Percentiles rank a stretch among this genome's conserved stretches.
phyloP scores from a whole-genome alignment of 2,797 vertebrate species.

The Eleutherodactylus coqui region DNA sequence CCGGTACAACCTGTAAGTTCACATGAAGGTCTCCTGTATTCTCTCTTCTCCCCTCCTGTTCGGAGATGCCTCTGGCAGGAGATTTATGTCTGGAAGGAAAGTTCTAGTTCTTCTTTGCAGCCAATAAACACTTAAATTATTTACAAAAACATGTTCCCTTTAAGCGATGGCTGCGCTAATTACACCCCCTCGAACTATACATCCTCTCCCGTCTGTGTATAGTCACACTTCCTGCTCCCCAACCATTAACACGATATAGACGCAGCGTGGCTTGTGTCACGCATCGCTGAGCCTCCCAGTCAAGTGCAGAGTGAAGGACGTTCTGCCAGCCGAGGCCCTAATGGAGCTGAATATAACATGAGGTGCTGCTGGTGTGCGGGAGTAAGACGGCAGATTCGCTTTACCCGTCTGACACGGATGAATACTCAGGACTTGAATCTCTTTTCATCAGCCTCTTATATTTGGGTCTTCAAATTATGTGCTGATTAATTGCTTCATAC shows the following conservation, averaged over 20 bases:
- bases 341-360: constrained; percentile 57
- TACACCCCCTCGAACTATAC: neutral
- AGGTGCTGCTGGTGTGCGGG: constrained; percentile 10
- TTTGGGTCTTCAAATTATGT: neutral
- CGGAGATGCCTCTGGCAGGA: neutral
- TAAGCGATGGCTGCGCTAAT: neutral
- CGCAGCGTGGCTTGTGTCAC: constrained; percentile 14
- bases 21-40: neutral
- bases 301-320: constrained; percentile 37
- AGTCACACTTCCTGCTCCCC: constrained; percentile 24
- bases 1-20: neutral
- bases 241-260: constrained; percentile 13
- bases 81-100: constrained; percentile 3
- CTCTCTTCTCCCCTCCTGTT: neutral
- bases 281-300: constrained; percentile 31
- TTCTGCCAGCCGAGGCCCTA: neutral
- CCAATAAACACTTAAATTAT: constrained; percentile 16
- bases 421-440: neutral
- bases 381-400: constrained; percentile 37
- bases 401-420: constrained; percentile 20
- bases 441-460: neutral
- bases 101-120: neutral
- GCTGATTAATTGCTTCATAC: neutral
- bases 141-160: constrained; percentile 13
- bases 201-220: neutral